A percentile compares a stretch with the other conserved stretches of the same genome.
phyloP scores from a whole-genome alignment of 2,888 invertebrate genomes.

The Mellilla xanthometata region DNA sequence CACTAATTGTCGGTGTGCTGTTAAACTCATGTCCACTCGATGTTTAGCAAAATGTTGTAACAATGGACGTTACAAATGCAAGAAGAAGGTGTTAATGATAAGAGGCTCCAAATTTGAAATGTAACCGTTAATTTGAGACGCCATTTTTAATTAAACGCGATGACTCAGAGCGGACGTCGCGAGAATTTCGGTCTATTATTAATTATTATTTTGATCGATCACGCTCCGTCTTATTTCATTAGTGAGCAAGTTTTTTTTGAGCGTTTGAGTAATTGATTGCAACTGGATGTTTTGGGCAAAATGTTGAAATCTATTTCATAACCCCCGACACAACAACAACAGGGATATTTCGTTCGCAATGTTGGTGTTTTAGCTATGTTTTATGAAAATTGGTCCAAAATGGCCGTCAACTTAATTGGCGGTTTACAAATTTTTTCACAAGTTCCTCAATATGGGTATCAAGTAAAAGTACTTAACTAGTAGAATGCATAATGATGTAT shows the following conservation, averaged over 20 bases:
- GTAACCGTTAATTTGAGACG: slow-evolving; percentile 72
- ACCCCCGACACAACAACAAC: too few relatives aligned
- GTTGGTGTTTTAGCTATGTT: too few relatives aligned
- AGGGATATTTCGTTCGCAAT: too few relatives aligned
- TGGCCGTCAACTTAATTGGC: too few relatives aligned
- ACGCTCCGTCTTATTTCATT: slow-evolving; percentile 75
- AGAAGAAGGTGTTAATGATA: slow-evolving; percentile 54
- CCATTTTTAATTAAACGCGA: slow-evolving; percentile 80
- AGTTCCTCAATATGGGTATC: too few relatives aligned
- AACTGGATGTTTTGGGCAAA: too few relatives aligned
- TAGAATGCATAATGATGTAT: too few relatives aligned
- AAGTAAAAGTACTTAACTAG: too few relatives aligned
- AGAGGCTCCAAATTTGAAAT: slow-evolving; percentile 59
- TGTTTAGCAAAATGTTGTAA: slow-evolving; percentile 34
- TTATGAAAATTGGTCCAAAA: too few relatives aligned
- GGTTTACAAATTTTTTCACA: too few relatives aligned
- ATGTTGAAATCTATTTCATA: too few relatives aligned
- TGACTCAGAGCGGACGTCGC: slow-evolving; percentile 77
- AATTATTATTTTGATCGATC: slow-evolving; percentile 82
- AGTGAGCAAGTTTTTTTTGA: slow-evolving; percentile 56
- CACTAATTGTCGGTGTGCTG: slow-evolving; percentile 41
- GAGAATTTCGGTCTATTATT: slow-evolving; percentile 69
- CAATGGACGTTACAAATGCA: slow-evolving; percentile 39
- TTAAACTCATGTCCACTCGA: slow-evolving; percentile 30
- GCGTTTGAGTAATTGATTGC: too few relatives aligned